Base-by-base conservation (phyloP, 1,140 invertebrate species). In the Drosophila erecta region DNA sequence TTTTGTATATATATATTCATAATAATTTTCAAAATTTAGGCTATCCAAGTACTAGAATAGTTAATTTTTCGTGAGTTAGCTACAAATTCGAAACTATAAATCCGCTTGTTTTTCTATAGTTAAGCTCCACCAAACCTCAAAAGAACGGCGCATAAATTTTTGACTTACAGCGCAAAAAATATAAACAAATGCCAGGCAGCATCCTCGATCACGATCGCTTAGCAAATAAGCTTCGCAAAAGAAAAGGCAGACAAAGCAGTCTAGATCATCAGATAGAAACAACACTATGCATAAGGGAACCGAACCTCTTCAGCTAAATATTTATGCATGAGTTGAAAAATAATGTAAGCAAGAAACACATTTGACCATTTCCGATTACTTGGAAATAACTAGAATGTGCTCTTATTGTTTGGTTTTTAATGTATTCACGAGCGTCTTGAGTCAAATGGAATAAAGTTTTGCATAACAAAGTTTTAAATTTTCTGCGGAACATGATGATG, bases 251-350 rank as follows among this genome's bases (percentile, higher is more conserved):
- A 5, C 41, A 20, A 3, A 20, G 11, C 41, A 22, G 4, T 22
- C 41, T 20, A 22, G 51, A 56, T 56, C 24, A 24, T 24, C 24
- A 24, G 24, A 24, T 24, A 24, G 24, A 24, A 24, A 56, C 27
- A 22, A 60, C 10, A 12, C 20, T 14, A 55, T 30, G 56, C 58
- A n/a, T 5, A 37, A 27, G 17, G 27, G 14, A 24, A 37, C 30
- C n/a, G 14, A 24, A 41, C 22, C n/a, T 6, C 55, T 15, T 51
- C 44, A 76, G 57, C 81, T 70, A 81, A 85, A 85, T 86, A 85
- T 85, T 85, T 85, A 85, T 85, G 69, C 54, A 78, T 78, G 81
- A 72, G 61, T 62, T 67, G 64, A 57, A 66, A 79, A 81, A 79
- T 64, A 69, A 46, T 50, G 67, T 57, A 43, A 73, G 72, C 72